Percentiles rank a stretch among this genome's conserved stretches.
Conservation (phyloP, 2,113 vertebrate species). For the Pedetes capensis region DNA sequence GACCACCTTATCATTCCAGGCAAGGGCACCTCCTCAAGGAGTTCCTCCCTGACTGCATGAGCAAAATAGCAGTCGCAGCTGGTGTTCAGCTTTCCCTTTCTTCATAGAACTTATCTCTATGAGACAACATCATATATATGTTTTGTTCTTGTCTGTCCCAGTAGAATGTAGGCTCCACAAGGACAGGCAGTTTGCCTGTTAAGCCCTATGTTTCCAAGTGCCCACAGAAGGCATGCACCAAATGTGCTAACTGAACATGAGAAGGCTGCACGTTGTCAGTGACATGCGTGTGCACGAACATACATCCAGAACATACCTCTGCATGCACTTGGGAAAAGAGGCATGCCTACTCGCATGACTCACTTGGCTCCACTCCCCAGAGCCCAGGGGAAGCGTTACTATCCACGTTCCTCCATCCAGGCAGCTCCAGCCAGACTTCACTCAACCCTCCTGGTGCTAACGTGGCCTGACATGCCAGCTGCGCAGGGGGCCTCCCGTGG, state of each 20-base stretch:
- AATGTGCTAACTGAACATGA: not conserved
- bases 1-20: not conserved
- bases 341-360: not conserved
- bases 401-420: not conserved
- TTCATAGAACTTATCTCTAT: not conserved
- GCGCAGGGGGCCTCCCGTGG: conserved; percentile 80
- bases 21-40: not conserved
- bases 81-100: not conserved
- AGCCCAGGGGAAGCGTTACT: not conserved
- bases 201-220: not conserved
- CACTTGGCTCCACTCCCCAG: not conserved
- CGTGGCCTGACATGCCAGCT: conserved; percentile 80
- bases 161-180: not conserved
- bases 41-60: not conserved
- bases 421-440: conserved; percentile 29
- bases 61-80: not conserved
- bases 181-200: not conserved
- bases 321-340: not conserved
- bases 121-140: not conserved
- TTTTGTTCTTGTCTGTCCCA: not conserved
- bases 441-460: conserved; percentile 82
- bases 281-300: not conserved
- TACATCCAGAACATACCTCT: not conserved
- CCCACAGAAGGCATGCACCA: not conserved
- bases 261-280: not conserved